Conservation (phyloP, 2,888 invertebrate genomes). For the Kuschelorhynchus macadamiae region DNA sequence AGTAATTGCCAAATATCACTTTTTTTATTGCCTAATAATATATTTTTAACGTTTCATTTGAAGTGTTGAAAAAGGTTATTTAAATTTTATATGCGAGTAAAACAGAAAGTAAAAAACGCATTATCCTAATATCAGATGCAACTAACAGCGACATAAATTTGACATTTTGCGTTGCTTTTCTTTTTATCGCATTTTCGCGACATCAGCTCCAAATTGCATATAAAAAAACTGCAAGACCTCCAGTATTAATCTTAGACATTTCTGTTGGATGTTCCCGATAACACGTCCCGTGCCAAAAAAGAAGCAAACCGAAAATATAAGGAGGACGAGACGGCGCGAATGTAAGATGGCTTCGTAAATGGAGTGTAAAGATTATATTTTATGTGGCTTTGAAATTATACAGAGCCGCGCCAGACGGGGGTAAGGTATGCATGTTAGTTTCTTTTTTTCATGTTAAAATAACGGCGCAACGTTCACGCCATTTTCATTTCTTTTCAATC, state of each 20-base stretch:
- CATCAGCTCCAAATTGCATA: not conserved
- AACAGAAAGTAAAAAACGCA: too few species aligned
- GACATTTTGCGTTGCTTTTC: too few species aligned
- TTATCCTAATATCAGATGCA: too few species aligned
- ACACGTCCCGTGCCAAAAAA: constrained; percentile 22
- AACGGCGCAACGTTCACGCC: too few species aligned
- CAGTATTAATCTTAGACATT: constrained; percentile 22
- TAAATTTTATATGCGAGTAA: too few species aligned
- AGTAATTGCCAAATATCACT: too few species aligned
- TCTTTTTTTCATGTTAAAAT: too few species aligned
- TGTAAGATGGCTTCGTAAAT: constrained; percentile 39
- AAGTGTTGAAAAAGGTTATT: too few species aligned
- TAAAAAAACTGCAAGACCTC: constrained; percentile 4
- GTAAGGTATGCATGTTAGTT: constrained; percentile 13
- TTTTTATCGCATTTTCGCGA: not conserved
- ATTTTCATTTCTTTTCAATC: too few species aligned
- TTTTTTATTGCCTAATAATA: too few species aligned
- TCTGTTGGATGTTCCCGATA: constrained; percentile 24
- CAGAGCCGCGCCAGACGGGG: constrained; percentile 25
- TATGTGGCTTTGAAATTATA: constrained; percentile 35
- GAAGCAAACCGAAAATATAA: constrained; percentile 15
- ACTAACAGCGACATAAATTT: too few species aligned
- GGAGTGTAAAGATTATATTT: constrained; percentile 44
- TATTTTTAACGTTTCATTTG: too few species aligned
- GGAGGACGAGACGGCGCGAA: constrained; percentile 15